Base-by-base conservation (phyloP, 2,888 invertebrate genomes). In the Diadegma fenestrale region DNA sequence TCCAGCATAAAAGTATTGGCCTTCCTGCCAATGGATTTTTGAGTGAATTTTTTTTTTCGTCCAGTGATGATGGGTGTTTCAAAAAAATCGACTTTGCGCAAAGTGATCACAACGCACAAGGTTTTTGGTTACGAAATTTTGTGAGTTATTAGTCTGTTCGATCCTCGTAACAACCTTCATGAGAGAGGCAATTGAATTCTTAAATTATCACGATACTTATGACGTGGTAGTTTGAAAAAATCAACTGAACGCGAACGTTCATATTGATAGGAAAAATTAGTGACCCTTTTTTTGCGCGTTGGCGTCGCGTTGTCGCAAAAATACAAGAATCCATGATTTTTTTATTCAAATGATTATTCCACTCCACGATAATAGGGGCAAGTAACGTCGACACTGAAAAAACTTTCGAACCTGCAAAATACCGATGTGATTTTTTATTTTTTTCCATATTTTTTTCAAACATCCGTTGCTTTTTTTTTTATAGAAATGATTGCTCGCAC, bases 21-120 rank as follows among this genome's bases (percentile, higher is more conserved):
- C 75, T 80, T 41, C 54, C 26, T 19, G 58, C 51, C 10, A 69
- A 43, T 45, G 19, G 63, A 61, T 45, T 41, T 76, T 75, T 19
- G 5, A 6, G 26, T 26, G 1, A 14, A 58, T 26, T 12, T 54
- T 54, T 54, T 54, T 22, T 22, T 22, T 22, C 0, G 10, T 2
- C 54, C 10, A 3, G 10, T 19, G 61, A 30, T 1, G 37, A 4
- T 1, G 37, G 6, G 37, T 10, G 17, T 61, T 33, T 33, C 17
- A 3, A 48, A 45, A 22, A 8, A 69, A 37, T 54, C 12, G 2
- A 54, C 22, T 54, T 54, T 54, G n/a, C 54, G n/a, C 10, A 10
- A 54, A 22, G 8, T 19, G 8, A 51, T 51, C 51, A 6, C 8
- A 54, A 54, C 10, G 4, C 54, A 22, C 22, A 3, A 22, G 54